A percentile compares a stretch with the other conserved stretches of the same genome.
Conservation (phyloP, 2,888 invertebrate species). For the Cryptus viduatorius region DNA sequence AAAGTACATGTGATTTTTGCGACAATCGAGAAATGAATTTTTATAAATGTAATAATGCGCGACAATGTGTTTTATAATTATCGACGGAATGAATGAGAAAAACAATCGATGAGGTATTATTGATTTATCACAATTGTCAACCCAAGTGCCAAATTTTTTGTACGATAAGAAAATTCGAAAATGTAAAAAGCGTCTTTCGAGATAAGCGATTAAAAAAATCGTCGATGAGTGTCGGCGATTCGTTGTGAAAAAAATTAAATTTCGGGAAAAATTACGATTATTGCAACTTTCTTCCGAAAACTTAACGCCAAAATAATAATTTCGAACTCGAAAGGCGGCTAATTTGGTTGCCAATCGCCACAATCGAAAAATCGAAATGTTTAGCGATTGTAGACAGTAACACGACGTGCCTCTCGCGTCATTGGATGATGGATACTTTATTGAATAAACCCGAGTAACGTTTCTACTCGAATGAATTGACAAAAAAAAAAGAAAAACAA, state of each 20-base stretch:
- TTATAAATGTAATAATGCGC: not conserved
- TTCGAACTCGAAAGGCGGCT: not conserved
- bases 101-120: conserved; percentile 5
- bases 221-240: not conserved
- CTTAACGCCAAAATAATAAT: not conserved
- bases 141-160: conserved; percentile 50
- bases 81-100: not conserved
- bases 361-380: conserved; percentile 3
- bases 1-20: not conserved
- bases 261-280: not conserved
- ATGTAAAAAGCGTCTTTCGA: not conserved
- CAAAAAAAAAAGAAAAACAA: not conserved
- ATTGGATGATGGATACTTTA: conserved; percentile 1
- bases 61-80: not conserved
- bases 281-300: not conserved
- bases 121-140: not conserved
- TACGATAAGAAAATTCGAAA: not conserved
- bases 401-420: not conserved
- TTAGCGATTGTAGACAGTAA: not conserved
- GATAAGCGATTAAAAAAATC: not conserved
- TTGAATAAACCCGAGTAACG: not conserved
- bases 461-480: not conserved
- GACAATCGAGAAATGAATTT: not conserved
- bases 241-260: not conserved
- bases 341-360: conserved; percentile 4